A percentile compares a stretch with the other conserved stretches of the same genome.
These are phyloP conservation scores for Junco hyemalis DNA, from an alignment of 2,113 vertebrate species.

Conservation along the genomic window DNA sequence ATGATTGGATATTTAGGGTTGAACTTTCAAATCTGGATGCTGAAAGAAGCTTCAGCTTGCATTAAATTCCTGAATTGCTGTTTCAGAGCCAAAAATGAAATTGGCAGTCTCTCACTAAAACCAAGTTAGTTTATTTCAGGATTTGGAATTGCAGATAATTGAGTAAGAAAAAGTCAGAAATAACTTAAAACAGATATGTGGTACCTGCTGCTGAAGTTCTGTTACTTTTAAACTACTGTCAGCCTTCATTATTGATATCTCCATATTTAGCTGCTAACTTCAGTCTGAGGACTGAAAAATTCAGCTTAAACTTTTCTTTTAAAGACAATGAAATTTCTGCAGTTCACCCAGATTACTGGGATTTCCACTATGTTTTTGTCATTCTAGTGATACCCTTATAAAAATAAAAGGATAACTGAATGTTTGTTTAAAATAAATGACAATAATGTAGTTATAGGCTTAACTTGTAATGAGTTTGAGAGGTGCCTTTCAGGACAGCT, in stretches of 20 bases:
- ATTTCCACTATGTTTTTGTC: background rate
- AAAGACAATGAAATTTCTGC: background rate
- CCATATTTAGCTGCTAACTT: background rate
- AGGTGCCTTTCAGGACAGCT: background rate
- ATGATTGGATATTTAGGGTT: background rate
- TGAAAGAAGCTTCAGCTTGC: background rate
- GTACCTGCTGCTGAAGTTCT: background rate
- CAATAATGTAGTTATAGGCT: background rate
- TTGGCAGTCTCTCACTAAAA: background rate
- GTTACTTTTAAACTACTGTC: background rate
- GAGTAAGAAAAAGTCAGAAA: background rate
- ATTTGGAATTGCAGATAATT: background rate
- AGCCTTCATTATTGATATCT: background rate
- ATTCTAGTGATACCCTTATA: background rate
- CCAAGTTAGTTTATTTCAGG: background rate
- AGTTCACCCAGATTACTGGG: background rate
- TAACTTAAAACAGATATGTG: background rate
- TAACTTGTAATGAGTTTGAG: background rate
- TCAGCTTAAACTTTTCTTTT: background rate
- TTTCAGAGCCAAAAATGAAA: background rate
- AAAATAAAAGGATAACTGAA: background rate
- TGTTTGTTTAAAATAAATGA: constrained; percentile 1
- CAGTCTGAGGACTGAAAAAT: background rate
- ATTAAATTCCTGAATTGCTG: background rate
- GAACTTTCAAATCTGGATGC: background rate